phyloP scores from a whole-genome alignment of 2,113 vertebrate genomes.

The Lanius ludovicianus region DNA sequence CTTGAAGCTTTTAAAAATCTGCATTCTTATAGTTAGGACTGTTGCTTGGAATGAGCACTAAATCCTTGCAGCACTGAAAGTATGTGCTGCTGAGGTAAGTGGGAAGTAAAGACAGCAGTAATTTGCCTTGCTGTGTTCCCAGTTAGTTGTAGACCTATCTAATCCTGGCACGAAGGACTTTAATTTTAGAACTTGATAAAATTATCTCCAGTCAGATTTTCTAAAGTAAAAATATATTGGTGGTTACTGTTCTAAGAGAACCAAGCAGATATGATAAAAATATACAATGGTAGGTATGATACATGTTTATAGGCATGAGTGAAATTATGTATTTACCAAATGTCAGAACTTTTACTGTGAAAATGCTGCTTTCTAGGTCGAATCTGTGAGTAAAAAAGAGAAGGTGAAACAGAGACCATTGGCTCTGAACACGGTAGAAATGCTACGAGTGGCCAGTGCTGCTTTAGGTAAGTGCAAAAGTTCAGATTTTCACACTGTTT shows the following conservation, averaged over 20 bases:
- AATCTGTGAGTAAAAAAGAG: slow-evolving; percentile 93
- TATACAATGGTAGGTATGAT: neutral
- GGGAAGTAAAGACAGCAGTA: neutral
- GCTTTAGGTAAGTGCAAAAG: slow-evolving; percentile 82
- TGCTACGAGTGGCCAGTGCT: slow-evolving; percentile 94
- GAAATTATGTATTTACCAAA: neutral
- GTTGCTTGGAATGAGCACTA: neutral
- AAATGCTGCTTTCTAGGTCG: slow-evolving; percentile 80
- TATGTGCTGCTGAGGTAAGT: neutral
- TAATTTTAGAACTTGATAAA: neutral
- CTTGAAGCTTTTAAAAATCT: slow-evolving; percentile 11
- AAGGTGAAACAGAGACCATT: slow-evolving; percentile 94
- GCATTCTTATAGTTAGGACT: neutral
- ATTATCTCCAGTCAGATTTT: neutral
- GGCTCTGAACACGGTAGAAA: slow-evolving; percentile 96
- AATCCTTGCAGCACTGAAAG: neutral
- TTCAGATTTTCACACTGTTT: neutral
- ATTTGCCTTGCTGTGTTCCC: neutral
- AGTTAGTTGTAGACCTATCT: neutral
- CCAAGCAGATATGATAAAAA: neutral
- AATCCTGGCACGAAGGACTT: neutral
- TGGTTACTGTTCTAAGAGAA: neutral
- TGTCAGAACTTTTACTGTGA: neutral
- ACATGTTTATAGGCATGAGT: neutral
- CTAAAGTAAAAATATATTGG: neutral